Base-by-base conservation (phyloP, 2,888 invertebrate species). In the Leptogaster cylindrica region DNA sequence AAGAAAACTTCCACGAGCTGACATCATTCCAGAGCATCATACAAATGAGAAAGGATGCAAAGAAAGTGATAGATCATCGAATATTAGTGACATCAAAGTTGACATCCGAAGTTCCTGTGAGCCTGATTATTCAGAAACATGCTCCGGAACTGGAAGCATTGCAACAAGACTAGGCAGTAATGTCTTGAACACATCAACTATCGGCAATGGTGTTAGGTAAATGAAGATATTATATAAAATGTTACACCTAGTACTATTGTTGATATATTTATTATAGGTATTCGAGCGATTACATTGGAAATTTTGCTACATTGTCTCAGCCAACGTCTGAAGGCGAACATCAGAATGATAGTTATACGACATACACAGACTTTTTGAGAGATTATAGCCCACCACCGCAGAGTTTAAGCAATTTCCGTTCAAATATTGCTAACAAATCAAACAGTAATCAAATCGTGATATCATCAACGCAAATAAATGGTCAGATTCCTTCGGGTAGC, bases 41-140 rank as follows among this genome's bases (percentile, higher is more conserved):
- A 84, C 84, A 41, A 83, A 82, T 51, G 84, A 84, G 73, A 84
- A 85, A 73, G 83, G 83, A 71, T 88, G 85, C 72, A 89, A 89
- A 73, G 89, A 89, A 79, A 93, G 93, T 68, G 95, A 95, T 78
- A 86, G 93, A 73, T 93, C 93, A 75, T 95, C 95, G 61, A 94
- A 94, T 78, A 93, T 95, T 75, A 95, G 95, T 72, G 95, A 95
- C 82, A 83, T 95, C 77, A 95, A 95, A 81, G 85, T 93, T 72
- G 95, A 95, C 81, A 85, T 95, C 70, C 85, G 94, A 68, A 79
- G 80, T 46, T 70, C 79, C 46, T 80, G 81, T 68, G 81, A 81
- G 65, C 81, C 85, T 79, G 86, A 86, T 71, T 86, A 86, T 72
- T 85, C 86, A 2, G 87, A 87, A 73, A 85, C 87, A 0, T 86